Evolutionary conservation across 2,113 vertebrate species (phyloP).

Genomic region (Grammomys dolichurus): DNA sequence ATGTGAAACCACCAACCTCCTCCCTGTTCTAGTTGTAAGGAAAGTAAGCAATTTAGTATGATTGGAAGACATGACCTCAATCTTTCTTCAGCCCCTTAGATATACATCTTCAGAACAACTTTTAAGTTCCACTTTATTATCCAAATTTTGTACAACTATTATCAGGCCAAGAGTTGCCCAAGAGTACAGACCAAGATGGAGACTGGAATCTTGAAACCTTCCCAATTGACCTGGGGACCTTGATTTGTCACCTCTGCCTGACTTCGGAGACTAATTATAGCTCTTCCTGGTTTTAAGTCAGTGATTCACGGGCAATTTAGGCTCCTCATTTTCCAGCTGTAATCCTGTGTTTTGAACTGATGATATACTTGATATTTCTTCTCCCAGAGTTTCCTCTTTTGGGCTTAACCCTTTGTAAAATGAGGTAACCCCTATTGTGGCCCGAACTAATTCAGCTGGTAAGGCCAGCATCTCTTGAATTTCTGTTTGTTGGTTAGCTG

Average conservation of each 20-base stretch:
- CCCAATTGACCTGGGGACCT: not conserved
- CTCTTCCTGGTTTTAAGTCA: not conserved
- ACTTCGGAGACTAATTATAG: not conserved
- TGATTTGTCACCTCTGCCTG: not conserved
- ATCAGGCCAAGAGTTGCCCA: not conserved
- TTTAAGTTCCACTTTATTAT: constrained; percentile 15
- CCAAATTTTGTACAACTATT: constrained; percentile 6
- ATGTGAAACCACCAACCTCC: not conserved
- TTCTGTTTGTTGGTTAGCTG: not conserved
- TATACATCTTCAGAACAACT: not conserved
- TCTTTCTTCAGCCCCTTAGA: not conserved
- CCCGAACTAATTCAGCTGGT: not conserved
- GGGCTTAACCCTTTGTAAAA: not conserved
- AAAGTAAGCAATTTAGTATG: not conserved
- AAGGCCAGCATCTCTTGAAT: not conserved
- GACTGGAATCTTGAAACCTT: not conserved
- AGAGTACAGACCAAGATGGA: not conserved
- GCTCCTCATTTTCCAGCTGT: not conserved
- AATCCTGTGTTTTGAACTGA: not conserved
- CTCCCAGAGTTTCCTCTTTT: not conserved
- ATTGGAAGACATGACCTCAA: not conserved
- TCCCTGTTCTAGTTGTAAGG: not conserved
- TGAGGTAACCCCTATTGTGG: not conserved
- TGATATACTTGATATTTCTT: not conserved
- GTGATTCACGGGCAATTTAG: not conserved